Conservation (phyloP, 23 tunicate species). For the Styela clava region DNA sequence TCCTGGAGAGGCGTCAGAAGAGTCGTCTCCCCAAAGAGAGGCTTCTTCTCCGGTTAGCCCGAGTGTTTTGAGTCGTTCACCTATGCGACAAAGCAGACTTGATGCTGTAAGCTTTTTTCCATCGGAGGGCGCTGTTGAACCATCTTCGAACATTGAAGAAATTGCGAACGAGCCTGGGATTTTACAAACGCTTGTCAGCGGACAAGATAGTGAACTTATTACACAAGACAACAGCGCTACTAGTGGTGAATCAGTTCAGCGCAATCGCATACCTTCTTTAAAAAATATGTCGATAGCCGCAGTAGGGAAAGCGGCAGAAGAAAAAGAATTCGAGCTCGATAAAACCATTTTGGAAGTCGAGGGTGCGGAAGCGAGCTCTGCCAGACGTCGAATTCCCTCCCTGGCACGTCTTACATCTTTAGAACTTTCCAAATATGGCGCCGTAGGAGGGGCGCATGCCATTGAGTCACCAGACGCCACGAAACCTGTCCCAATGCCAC, state of each 20-base stretch:
- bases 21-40: conserved; percentile 4
- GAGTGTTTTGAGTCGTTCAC: conserved; percentile 1
- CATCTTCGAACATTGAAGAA: neutral
- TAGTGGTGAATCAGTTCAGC: neutral
- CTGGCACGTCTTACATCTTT: conserved; percentile 2
- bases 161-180: neutral
- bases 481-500: neutral
- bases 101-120: conserved; percentile 29
- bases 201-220: neutral
- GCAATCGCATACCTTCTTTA: neutral
- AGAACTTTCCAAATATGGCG: conserved; percentile 17
- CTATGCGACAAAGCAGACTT: conserved; percentile 19
- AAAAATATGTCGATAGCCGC: neutral
- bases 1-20: no score
- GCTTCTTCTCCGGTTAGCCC: neutral
- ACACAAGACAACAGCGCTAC: neutral
- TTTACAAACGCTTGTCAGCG: neutral
- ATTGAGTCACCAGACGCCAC: neutral
- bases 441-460: conserved; percentile 25
- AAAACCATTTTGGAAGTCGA: neutral
- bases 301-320: neutral
- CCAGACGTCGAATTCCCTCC: neutral
- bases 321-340: neutral
- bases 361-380: neutral
- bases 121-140: neutral